Evolutionary conservation across 2,113 vertebrate genomes (phyloP).

Genomic region (Corythoichthys intestinalis): DNA sequence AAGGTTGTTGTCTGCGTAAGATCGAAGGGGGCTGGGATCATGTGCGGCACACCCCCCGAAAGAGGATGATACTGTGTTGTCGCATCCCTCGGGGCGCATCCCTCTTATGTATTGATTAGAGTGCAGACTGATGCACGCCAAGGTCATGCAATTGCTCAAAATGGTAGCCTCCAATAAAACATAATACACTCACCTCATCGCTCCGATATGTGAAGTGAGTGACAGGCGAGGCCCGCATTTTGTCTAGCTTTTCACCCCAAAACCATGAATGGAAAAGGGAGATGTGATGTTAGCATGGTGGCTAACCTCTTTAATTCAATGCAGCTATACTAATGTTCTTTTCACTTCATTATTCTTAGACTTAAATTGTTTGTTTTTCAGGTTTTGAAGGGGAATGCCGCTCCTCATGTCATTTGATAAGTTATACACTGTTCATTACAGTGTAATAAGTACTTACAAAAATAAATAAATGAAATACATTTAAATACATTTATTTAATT

Average conservation of each 20-base stretch:
- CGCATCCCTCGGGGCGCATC: constrained; percentile 41
- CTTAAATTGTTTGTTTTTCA: no score
- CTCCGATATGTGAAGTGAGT: not conserved
- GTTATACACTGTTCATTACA: no score
- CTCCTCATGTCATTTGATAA: no score
- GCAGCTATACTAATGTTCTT: not conserved
- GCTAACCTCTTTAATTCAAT: not conserved
- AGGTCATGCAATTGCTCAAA: constrained; percentile 44
- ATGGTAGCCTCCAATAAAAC: constrained; percentile 4
- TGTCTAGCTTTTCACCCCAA: not conserved
- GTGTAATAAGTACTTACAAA: no score
- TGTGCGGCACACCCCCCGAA: constrained; percentile 23
- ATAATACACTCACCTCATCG: not conserved
- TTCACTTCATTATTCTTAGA: not conserved
- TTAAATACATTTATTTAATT: no score
- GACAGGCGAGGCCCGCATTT: not conserved
- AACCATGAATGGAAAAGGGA: not conserved
- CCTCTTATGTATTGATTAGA: constrained; percentile 53
- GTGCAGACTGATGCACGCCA: constrained; percentile 37
- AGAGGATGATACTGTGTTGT: constrained; percentile 38
- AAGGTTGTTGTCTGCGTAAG: constrained; percentile 47
- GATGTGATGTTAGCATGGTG: not conserved
- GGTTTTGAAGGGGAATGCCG: no score
- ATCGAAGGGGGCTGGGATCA: constrained; percentile 32
- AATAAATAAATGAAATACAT: no score